Evolutionary conservation across 2,113 vertebrate genomes (phyloP), one percentile per base, ranked within the genome.

Genomic region (Bostrychus sinensis): DNA sequence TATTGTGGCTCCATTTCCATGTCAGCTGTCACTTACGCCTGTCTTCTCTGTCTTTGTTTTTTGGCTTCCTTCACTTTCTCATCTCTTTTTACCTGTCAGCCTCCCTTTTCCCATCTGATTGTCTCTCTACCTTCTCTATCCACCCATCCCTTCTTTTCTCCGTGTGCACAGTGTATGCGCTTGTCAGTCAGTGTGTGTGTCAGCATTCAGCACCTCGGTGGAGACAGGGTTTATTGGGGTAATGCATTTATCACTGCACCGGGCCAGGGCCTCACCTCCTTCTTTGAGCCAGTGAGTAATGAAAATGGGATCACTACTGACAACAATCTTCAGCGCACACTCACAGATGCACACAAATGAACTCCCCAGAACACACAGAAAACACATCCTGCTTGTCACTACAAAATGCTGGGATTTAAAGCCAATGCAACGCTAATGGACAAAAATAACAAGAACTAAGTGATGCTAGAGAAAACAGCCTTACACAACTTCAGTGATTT

Each of bases 261-360:
- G 54, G 78, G 82, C 76, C 89, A 78, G 84, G 84, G 83, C 86
- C 82, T 87, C 84, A 85, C 87, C 81, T 85, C 84, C 78, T 87
- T 66, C 85, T 91, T 89, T 88, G 88, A 92, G 83, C 73, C 83
- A 85, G 84, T 92, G 91, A 92, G 89, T 91, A 91, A 92, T 91
- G 89, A 92, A 90, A 88, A 91, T 87, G 78, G 87, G 88, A 92
- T 92, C 82, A 81, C 82, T 89, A 86, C 83, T 92, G 91, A 90
- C 91, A 92, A 89, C 85, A 84, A 78, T 69, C 37, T 72, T 78
- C 68, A 73, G 76, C 69, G 75, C 69, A 72, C 75, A 73, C 25
- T 51, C 53, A 62, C 28, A 61, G 25, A 55, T 36, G 38, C 68
- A 71, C 72, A 82, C 70, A 78, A 38, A 77, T 22, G 34, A 62